Evolutionary conservation across 2,888 invertebrate genomes (phyloP), one percentile per base, ranked within the genome.

Genomic region (Amitus sp.): DNA sequence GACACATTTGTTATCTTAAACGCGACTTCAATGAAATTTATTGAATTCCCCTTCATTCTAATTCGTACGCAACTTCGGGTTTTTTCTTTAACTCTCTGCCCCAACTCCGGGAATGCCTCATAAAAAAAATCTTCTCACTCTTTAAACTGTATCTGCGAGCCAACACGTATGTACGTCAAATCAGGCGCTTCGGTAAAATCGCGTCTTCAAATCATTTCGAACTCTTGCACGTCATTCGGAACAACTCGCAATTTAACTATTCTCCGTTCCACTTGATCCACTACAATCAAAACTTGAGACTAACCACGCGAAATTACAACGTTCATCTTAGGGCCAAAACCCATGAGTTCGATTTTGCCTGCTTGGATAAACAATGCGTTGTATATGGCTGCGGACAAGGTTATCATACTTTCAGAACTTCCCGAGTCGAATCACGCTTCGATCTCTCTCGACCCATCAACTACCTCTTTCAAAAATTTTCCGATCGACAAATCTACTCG

Each of bases 321-420:
- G 28, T 12, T 46, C 12, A 6, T 15, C 10, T 10, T n/a, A 27
- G 47, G 3, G 2, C 47, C 47, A n/a, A 46, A 46, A 1, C 47
- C 27, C 7, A 12, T 46, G 5, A 46, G 28, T 9, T 46, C 30
- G 4, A 23, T 4, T 10, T 15, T 9, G 12, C 17, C 27, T 10
- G 47, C 5, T 12, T 28, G 15, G 10, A 46, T 46, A 7, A 23
- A 10, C n/a, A 46, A 46, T 5, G 28, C 27, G 1, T 10, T 18
- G n/a, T 43, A 18, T 4, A 43, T 20, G 2, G 45, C 45, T 2
- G 5, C 23, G 12, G 6, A 6, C 5, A 46, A 1, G 2, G 23
- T 46, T 5, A 46, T 46, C 15, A 28, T 46, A n/a, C 27, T 28
- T 28, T 28, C 47, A 1, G 47, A 46, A 43, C 43, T 43, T 1